These are phyloP conservation scores for Caradrina kadenii DNA, from an alignment of 2,888 invertebrate species.

Conservation along the genomic window DNA sequence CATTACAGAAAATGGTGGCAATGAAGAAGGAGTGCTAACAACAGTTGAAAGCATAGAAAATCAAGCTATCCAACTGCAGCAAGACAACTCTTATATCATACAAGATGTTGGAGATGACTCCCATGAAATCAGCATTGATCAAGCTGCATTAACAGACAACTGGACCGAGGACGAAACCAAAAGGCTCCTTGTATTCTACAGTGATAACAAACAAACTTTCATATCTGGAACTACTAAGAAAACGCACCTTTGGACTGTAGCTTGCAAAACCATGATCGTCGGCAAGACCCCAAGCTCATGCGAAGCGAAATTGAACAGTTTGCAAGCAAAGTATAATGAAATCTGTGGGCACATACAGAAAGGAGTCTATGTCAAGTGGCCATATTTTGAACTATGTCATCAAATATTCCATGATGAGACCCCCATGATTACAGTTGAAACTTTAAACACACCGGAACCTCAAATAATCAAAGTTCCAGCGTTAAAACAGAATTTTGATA, in stretches of 20 bases:
- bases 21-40: slow-evolving; percentile 74
- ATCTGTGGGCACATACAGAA: slow-evolving; percentile 70
- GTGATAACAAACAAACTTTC: slow-evolving; percentile 84
- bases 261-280: slow-evolving; percentile 83
- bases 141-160: slow-evolving; percentile 39
- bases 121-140: slow-evolving; percentile 37
- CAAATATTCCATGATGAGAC: slow-evolving; percentile 81
- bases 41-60: slow-evolving; percentile 73
- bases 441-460: slow-evolving; percentile 44
- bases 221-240: slow-evolving; percentile 75
- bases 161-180: slow-evolving; percentile 82
- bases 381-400: slow-evolving; percentile 77
- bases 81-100: slow-evolving; percentile 66
- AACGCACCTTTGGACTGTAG: slow-evolving; percentile 82
- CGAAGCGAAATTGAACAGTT: slow-evolving; percentile 74
- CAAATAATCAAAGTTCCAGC: slow-evolving; percentile 46
- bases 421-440: slow-evolving; percentile 42
- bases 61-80: slow-evolving; percentile 68
- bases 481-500: slow-evolving; percentile 55
- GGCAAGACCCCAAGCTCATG: slow-evolving; percentile 77
- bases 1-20: slow-evolving; percentile 76
- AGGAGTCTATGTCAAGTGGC: slow-evolving; percentile 75
- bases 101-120: slow-evolving; percentile 61
- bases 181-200: slow-evolving; percentile 81
- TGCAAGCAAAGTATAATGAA: slow-evolving; percentile 77